phyloP scores from a whole-genome alignment of 2,113 vertebrate species.

The Anolis sagrei region DNA sequence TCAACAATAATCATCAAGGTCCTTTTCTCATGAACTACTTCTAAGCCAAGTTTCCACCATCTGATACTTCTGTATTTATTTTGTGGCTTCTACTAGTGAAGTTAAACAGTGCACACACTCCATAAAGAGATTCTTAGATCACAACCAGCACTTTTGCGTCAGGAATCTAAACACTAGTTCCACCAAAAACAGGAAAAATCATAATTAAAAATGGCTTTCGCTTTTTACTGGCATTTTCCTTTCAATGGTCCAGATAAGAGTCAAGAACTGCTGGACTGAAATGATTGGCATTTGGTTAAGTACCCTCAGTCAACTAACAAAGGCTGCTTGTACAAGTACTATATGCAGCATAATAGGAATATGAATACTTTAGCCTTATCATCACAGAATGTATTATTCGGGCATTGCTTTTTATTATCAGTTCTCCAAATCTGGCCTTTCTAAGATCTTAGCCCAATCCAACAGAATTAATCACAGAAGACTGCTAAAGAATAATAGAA shows the following conservation, averaged over 20 bases:
- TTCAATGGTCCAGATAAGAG: neutral
- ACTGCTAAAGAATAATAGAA: neutral
- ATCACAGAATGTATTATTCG: neutral
- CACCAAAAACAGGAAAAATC: no score
- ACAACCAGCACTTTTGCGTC: no score
- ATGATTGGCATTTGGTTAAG: neutral
- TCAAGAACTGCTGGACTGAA: neutral
- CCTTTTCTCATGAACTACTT: no score
- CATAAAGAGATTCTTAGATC: no score
- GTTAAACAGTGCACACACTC: no score
- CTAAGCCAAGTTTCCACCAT: no score
- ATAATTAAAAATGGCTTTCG: no score
- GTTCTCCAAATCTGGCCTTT: constrained; percentile 12
- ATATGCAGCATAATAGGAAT: neutral
- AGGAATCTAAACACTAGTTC: no score
- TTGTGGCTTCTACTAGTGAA: no score
- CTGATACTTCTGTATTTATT: no score
- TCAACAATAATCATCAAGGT: no score
- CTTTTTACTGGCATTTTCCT: no score
- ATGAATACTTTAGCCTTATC: neutral
- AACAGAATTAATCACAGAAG: neutral
- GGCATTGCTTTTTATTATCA: neutral
- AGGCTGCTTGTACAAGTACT: neutral
- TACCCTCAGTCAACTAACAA: neutral
- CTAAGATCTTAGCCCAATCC: neutral